phyloP scores from a whole-genome alignment of 2,888 invertebrate genomes.

The Carterocephalus palaemon region DNA sequence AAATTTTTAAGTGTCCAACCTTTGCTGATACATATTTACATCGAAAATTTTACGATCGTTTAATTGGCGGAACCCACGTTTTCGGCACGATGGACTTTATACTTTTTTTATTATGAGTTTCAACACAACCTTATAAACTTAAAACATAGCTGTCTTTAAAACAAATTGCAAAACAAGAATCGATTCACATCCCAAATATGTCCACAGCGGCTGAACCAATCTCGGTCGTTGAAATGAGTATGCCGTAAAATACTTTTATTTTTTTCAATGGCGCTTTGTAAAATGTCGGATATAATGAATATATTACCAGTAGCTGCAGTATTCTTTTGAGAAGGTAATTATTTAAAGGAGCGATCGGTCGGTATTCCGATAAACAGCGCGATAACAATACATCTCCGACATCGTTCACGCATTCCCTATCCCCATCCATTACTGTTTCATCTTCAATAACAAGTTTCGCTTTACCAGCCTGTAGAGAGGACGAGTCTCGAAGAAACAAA shows the following conservation, averaged over 20 bases:
- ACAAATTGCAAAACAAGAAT: conserved; percentile 52
- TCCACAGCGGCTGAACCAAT: conserved; percentile 52
- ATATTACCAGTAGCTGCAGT: conserved; percentile 74
- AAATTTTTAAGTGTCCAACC: conserved; percentile 22
- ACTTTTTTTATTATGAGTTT: conserved; percentile 13
- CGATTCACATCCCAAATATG: conserved; percentile 55
- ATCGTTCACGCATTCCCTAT: conserved; percentile 77
- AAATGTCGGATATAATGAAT: conserved; percentile 74
- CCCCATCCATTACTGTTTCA: conserved; percentile 77
- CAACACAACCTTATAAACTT: conserved; percentile 3
- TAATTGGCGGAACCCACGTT: conserved; percentile 26
- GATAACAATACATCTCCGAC: conserved; percentile 77
- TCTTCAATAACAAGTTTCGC: conserved; percentile 75
- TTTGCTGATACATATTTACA: conserved; percentile 25
- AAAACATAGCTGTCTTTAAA: conserved; percentile 32
- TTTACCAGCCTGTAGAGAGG: conserved; percentile 47
- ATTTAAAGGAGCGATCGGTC: conserved; percentile 73
- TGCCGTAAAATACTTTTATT: conserved; percentile 68
- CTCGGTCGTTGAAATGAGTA: conserved; percentile 42
- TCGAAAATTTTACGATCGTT: conserved; percentile 20
- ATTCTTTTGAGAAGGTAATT: conserved; percentile 74
- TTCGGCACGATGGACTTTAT: conserved; percentile 23
- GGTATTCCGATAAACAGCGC: conserved; percentile 73
- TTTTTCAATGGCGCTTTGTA: conserved; percentile 70
- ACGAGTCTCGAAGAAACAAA: conserved; percentile 39